phyloP scores from a whole-genome alignment of 2,797 vertebrate genomes.

The Tenualosa ilisha region DNA sequence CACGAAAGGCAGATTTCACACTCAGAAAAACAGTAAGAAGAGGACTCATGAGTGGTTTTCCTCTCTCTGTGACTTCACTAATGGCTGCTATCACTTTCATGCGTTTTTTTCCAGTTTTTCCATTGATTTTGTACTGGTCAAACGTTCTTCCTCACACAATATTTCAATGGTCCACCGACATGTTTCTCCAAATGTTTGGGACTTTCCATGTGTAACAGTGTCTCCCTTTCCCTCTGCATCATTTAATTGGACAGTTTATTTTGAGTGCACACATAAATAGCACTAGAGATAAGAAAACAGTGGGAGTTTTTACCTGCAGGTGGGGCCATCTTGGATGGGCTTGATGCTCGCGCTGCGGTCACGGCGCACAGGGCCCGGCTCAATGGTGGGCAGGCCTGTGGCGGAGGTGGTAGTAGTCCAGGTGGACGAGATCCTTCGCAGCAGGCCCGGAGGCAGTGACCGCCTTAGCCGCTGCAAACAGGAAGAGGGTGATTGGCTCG shows the following conservation, averaged over 20 bases:
- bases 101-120: neutral
- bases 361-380: slow-evolving; percentile 89
- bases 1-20: slow-evolving; percentile 5
- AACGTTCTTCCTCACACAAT: neutral
- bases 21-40: slow-evolving; percentile 7
- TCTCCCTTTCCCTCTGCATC: neutral
- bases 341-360: slow-evolving; percentile 95
- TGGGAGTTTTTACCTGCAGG: slow-evolving; percentile 77
- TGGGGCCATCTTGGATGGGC: slow-evolving; percentile 80
- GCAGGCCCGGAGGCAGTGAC: slow-evolving; percentile 87
- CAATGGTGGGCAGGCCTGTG: slow-evolving; percentile 92
- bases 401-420: slow-evolving; percentile 99
- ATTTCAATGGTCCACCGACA: neutral
- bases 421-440: slow-evolving; percentile 92
- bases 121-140: neutral
- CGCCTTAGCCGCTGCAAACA: slow-evolving; percentile 85
- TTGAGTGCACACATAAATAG: neutral
- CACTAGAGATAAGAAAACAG: no score
- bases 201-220: neutral
- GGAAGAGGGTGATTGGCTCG: neutral
- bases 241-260: neutral
- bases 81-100: neutral
- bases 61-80: neutral
- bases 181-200: neutral
- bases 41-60: neutral